These are phyloP conservation scores for Enchytraeus crypticus DNA, from an alignment of 2,888 invertebrate species.

Conservation along the genomic window DNA sequence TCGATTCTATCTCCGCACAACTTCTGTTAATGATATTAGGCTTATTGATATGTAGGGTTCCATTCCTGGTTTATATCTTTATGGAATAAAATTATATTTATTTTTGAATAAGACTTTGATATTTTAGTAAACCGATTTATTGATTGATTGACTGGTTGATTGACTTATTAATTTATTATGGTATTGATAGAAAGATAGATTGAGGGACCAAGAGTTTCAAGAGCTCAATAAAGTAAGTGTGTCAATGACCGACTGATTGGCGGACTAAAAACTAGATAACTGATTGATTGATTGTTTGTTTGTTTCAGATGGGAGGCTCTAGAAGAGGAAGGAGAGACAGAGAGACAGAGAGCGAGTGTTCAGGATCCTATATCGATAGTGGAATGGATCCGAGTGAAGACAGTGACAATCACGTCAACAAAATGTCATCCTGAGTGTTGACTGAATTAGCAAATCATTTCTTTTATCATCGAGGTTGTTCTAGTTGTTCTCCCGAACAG, in stretches of 20 bases:
- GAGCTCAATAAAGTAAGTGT: neutral
- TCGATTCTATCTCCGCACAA: too few species aligned
- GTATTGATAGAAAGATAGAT: neutral
- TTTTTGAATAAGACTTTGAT: neutral
- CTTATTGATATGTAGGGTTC: too few species aligned
- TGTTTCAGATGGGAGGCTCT: too few species aligned
- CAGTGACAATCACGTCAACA: neutral
- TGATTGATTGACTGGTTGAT: neutral
- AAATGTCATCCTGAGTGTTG: too few species aligned
- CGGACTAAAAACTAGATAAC: neutral
- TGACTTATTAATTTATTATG: neutral
- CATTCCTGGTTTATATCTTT: too few species aligned
- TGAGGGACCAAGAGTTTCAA: neutral
- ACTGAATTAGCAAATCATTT: too few species aligned
- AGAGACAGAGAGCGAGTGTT: neutral
- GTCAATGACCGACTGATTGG: neutral
- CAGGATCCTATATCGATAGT: neutral
- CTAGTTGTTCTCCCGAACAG: too few species aligned
- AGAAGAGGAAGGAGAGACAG: neutral
- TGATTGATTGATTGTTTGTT: neutral
- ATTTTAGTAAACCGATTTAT: neutral
- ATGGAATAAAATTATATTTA: too few species aligned
- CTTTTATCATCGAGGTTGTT: too few species aligned
- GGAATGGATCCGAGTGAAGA: slow-evolving; percentile 3
- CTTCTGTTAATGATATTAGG: too few species aligned